These are phyloP conservation scores for Atherinosoma microstoma DNA, from an alignment of 2,797 vertebrate species.

Conservation along the genomic window DNA sequence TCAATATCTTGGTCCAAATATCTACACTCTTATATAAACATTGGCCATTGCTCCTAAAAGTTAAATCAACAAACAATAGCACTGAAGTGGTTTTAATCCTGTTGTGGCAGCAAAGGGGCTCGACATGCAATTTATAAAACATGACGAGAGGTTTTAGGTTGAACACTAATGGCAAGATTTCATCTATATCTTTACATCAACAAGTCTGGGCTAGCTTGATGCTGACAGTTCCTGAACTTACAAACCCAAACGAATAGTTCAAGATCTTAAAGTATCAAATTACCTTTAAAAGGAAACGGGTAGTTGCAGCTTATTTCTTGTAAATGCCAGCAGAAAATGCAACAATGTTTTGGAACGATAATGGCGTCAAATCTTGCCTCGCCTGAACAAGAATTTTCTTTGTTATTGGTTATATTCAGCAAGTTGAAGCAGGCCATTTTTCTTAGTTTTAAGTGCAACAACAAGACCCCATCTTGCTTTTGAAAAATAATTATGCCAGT, in stretches of 20 bases:
- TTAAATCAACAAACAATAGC: not conserved
- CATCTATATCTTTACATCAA: not conserved
- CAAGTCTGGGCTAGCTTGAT: conserved; percentile 8
- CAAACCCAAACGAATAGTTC: not conserved
- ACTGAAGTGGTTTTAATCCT: not conserved
- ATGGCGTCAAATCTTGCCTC: not conserved
- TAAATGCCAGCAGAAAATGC: not conserved
- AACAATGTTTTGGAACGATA: not conserved
- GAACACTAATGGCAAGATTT: not conserved
- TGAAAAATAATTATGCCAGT: not conserved
- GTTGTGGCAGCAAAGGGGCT: not conserved
- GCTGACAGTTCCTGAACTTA: not conserved
- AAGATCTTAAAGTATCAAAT: not conserved
- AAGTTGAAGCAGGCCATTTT: not conserved
- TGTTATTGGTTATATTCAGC: not conserved
- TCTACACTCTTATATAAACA: too few relatives aligned
- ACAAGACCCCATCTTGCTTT: not conserved
- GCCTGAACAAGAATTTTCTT: not conserved
- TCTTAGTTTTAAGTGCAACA: not conserved
- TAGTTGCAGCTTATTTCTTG: not conserved
- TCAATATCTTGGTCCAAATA: too few relatives aligned
- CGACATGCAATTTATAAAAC: not conserved
- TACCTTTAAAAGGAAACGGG: not conserved
- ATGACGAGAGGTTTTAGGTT: not conserved
- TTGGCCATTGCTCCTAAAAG: not conserved